Evolutionary conservation across 2,888 invertebrate species (phyloP).

Genomic region (Pterostichus madidus): DNA sequence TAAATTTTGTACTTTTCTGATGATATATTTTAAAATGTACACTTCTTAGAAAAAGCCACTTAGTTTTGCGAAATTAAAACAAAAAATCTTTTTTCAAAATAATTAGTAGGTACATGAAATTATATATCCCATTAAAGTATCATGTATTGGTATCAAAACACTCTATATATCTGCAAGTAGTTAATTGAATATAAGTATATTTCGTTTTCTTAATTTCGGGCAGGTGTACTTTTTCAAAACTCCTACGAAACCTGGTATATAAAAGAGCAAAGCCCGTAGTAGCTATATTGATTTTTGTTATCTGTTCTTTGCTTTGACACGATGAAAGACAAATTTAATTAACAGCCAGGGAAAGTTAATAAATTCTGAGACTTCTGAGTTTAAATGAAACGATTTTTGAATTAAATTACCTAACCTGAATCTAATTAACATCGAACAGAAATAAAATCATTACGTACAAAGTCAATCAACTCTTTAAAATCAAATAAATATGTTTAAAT

Average conservation of each 20-base stretch:
- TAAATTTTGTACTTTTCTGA: too few species aligned
- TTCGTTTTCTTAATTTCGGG: too few species aligned
- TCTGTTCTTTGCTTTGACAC: constrained; percentile 23
- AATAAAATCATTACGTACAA: constrained; percentile 12
- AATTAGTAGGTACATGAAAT: too few species aligned
- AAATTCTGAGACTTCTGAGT: constrained; percentile 6
- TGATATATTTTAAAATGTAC: too few species aligned
- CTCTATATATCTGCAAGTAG: too few species aligned
- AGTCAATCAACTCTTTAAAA: constrained; percentile 13
- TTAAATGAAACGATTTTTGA: constrained; percentile 12
- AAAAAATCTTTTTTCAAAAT: too few species aligned
- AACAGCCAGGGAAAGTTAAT: constrained; percentile 9
- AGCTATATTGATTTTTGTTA: constrained; percentile 30
- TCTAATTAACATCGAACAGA: constrained; percentile 13
- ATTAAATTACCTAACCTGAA: not conserved
- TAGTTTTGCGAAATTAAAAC: too few species aligned
- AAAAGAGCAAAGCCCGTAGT: not conserved
- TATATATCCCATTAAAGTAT: too few species aligned
- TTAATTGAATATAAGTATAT: too few species aligned
- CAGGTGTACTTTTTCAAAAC: too few species aligned
- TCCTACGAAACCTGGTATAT: not conserved
- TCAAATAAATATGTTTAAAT: constrained; percentile 14
- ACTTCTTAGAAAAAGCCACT: too few species aligned
- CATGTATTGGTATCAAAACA: too few species aligned
- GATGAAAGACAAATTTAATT: constrained; percentile 42